Evolutionary conservation across 2,888 invertebrate species (phyloP), one percentile per base, ranked within the genome.

Genomic region (Campaea margaritaria): DNA sequence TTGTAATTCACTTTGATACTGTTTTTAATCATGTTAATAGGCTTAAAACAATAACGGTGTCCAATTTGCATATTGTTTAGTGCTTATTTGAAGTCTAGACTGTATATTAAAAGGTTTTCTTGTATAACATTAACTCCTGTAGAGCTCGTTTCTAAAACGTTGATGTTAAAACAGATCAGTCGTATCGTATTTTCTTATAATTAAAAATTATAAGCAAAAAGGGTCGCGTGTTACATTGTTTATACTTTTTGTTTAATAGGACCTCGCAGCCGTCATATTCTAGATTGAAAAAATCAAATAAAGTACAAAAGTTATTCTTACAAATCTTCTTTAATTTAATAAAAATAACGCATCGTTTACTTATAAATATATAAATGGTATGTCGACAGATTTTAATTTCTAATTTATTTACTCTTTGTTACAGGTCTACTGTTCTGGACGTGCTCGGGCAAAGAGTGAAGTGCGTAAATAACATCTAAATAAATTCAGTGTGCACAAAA

Each of bases 21-120:
- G 12, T 38, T 42, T 48, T 2, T 34, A 56, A 48, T 51, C 45
- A 28, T 16, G 14, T 47, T 55, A 57, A 54, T 41, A 39, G 68
- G 64, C 64, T 65, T 58, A 31, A 42, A 62, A 44, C 36, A 66
- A 56, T 65, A 71, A 70, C 16, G 63, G 66, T 36, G 39, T 51
- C 13, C 3, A 42, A 39, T 55, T 58, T 46, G 15, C 16, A 39
- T 38, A 38, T 38, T 43, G 45, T 42, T 36, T 36, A 36, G 12
- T n/a, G 36, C 5, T 36, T 10, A 3, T n/a, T 36, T 12, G 12
- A n/a, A n/a, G 36, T 36, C 36, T 36, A 36, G 36, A 36, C 36
- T 36, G 12, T 3, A 2, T n/a, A 36, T n/a, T n/a, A 4, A 2
- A n/a, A 10, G 36, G 2, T 36, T 36, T 36, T 12, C 12, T 36